Conservation (phyloP, 2,113 vertebrate genomes). For the Eidolon helvum region DNA sequence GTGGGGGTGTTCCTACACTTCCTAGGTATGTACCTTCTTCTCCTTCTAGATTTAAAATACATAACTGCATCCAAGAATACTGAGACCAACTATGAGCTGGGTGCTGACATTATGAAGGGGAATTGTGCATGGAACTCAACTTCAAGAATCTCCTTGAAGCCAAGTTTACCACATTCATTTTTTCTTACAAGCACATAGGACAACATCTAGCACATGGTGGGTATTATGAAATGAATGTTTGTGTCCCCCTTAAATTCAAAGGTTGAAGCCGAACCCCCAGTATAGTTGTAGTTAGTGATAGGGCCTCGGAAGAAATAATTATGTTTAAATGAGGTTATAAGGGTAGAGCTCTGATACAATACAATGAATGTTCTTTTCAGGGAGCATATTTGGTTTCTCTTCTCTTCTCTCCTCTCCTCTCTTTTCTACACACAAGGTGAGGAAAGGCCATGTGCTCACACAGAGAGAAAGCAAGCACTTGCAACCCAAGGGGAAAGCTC, state of each 20-base stretch:
- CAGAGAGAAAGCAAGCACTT: neutral
- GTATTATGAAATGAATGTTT: neutral
- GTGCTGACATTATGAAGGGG: neutral
- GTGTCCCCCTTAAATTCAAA: neutral
- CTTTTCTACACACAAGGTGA: neutral
- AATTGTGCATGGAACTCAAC: neutral
- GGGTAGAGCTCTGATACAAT: neutral
- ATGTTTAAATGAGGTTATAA: neutral
- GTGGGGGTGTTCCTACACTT: rapidly evolving
- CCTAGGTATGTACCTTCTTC: neutral
- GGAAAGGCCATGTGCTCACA: neutral
- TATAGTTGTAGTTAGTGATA: neutral
- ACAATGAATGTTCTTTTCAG: neutral
- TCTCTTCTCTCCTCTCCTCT: neutral
- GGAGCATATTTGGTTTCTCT: neutral
- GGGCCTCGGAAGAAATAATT: neutral
- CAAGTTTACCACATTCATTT: neutral
- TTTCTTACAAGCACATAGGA: neutral
- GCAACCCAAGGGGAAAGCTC: rapidly evolving
- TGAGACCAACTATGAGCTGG: neutral
- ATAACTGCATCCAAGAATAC: neutral
- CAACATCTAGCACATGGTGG: neutral
- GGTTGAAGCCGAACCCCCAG: neutral
- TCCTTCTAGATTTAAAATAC: neutral
- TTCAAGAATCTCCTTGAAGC: neutral